Conservation (phyloP, 2,797 vertebrate genomes). For the Babyrousa celebensis region DNA sequence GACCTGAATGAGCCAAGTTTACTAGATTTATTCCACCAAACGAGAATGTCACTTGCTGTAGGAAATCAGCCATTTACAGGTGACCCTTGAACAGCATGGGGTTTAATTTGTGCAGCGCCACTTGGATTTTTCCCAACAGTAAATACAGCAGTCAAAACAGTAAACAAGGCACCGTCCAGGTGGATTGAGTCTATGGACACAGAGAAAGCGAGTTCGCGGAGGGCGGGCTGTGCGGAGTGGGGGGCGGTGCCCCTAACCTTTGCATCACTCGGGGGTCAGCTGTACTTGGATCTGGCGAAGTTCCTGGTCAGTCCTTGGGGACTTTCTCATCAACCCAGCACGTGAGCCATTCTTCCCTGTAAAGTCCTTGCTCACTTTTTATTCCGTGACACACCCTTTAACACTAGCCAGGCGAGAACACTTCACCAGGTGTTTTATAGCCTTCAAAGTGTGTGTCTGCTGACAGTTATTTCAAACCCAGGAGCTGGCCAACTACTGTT, state of each 20-base stretch:
- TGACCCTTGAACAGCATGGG: background rate
- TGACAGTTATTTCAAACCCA: background rate
- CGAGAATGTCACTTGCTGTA: background rate
- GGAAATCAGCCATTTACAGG: background rate
- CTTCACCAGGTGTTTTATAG: slow-evolving; percentile 18
- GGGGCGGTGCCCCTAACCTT: background rate
- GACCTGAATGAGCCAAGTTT: background rate
- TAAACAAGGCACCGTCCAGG: no score
- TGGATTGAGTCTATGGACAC: background rate
- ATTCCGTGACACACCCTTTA: slow-evolving; percentile 91
- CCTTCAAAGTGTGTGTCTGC: background rate
- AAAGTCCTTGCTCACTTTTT: slow-evolving; percentile 80
- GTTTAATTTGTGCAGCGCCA: background rate
- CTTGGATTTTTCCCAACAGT: background rate
- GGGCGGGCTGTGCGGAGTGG: fast-evolving
- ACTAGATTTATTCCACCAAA: background rate
- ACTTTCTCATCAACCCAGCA: slow-evolving; percentile 81
- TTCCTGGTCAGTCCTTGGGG: slow-evolving; percentile 29
- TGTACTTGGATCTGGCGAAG: slow-evolving; percentile 42
- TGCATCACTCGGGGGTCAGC: background rate
- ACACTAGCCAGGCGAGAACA: slow-evolving; percentile 90
- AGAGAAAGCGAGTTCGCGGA: no score
- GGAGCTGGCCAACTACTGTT: background rate
- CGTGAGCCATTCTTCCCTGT: slow-evolving; percentile 82
- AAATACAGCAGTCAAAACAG: background rate